Percentiles rank a stretch among this genome's conserved stretches.
Evolutionary conservation across 2,888 invertebrate species (phyloP).

Genomic region (Autographa pulchrina): DNA sequence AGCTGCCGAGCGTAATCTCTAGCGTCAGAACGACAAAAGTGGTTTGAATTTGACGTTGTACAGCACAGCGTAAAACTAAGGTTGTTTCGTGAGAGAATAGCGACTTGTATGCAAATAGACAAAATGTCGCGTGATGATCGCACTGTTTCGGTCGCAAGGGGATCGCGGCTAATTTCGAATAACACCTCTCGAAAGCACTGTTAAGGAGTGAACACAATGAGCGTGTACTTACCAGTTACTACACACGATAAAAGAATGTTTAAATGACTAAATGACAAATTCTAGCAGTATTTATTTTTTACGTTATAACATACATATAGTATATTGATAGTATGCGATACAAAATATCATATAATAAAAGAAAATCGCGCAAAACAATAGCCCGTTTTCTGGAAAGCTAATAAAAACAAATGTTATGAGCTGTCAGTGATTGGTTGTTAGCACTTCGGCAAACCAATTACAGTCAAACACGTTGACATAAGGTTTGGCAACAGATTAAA

Average conservation of each 20-base stretch:
- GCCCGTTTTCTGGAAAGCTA: not conserved
- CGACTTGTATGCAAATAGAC: slow-evolving; percentile 14
- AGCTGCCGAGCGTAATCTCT: not conserved
- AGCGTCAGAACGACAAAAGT: not conserved
- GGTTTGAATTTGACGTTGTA: not conserved
- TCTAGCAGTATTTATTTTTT: too few species aligned
- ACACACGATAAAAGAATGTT: too few species aligned
- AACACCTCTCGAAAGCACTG: slow-evolving; percentile 1
- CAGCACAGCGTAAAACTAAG: not conserved
- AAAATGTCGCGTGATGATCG: slow-evolving; percentile 10
- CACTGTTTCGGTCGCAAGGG: not conserved
- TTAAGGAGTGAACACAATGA: slow-evolving; percentile 9
- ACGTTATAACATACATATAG: too few species aligned
- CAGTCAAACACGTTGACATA: not conserved
- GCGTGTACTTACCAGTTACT: too few species aligned
- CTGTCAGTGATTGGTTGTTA: not conserved
- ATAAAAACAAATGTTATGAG: not conserved
- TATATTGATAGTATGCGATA: too few species aligned
- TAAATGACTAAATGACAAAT: too few species aligned
- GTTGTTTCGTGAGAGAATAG: not conserved
- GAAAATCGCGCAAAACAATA: too few species aligned
- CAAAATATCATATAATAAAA: not conserved
- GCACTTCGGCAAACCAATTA: not conserved
- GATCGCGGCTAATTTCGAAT: slow-evolving; percentile 14
- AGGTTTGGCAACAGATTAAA: not conserved